Evolutionary conservation across 2,113 vertebrate genomes (phyloP).

Genomic region (Ia io): DNA sequence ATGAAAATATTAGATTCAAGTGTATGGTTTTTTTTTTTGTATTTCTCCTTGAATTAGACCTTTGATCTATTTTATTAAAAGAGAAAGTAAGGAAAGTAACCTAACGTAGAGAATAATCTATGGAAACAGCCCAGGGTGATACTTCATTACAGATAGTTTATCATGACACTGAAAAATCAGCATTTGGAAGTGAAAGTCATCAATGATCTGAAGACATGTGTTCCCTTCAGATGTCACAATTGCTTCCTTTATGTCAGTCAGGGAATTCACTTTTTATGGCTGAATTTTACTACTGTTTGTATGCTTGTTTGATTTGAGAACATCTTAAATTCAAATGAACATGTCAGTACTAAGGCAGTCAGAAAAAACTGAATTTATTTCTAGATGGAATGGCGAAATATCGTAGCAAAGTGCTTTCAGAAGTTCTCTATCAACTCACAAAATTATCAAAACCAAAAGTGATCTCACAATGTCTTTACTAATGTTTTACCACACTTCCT

Average conservation of each 20-base stretch:
- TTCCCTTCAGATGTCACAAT: conserved; percentile 22
- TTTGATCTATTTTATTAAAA: conserved; percentile 77
- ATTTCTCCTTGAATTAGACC: conserved; percentile 64
- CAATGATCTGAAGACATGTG: neutral
- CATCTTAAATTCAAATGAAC: conserved; percentile 60
- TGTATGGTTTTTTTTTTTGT: conserved; percentile 37
- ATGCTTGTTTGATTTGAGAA: neutral
- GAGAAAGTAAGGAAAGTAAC: conserved; percentile 41
- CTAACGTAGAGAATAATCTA: conserved; percentile 40
- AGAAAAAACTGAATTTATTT: neutral
- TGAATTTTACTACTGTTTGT: conserved; percentile 9
- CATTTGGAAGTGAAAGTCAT: conserved; percentile 35
- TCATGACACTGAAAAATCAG: neutral
- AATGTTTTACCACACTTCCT: neutral
- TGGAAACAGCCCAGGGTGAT: conserved; percentile 2
- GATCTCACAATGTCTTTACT: neutral
- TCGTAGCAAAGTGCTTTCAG: neutral
- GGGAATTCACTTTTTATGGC: neutral
- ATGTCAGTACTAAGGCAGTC: neutral
- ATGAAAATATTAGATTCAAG: conserved; percentile 63
- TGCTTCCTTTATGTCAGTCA: neutral
- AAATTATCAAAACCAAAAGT: neutral
- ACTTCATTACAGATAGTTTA: neutral
- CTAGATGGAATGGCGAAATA: neutral
- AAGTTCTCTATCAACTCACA: neutral